phyloP scores from a whole-genome alignment of 1,140 invertebrate genomes.

The Orchestia grillus region DNA sequence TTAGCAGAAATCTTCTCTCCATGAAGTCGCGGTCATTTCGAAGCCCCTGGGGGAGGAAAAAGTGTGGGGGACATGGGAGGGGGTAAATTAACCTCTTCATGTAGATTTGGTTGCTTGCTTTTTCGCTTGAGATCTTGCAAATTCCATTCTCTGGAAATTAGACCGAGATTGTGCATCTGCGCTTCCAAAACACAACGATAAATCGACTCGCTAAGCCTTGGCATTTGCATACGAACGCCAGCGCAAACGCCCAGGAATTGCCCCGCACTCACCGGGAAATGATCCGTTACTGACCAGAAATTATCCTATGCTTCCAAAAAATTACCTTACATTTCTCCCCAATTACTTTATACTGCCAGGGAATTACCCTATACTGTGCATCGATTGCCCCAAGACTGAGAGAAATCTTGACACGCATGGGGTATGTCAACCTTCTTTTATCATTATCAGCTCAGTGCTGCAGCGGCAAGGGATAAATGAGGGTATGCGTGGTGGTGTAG shows the following conservation, averaged over 20 bases:
- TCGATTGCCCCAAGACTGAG: background rate
- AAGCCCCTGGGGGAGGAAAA: background rate
- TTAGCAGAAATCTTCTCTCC: background rate
- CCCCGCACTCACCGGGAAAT: background rate
- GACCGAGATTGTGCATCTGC: background rate
- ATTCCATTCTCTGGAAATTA: background rate
- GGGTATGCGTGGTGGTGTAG: too few relatives aligned
- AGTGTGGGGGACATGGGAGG: too few relatives aligned
- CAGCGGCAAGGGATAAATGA: too few relatives aligned
- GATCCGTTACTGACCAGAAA: background rate
- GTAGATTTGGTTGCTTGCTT: background rate
- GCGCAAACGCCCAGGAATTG: background rate
- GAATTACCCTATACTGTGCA: background rate
- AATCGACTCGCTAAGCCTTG: background rate
- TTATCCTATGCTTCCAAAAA: background rate
- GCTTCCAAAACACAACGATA: background rate
- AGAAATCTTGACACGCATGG: too few relatives aligned
- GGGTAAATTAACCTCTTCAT: background rate
- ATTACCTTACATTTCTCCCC: background rate
- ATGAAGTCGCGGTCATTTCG: background rate
- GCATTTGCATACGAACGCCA: background rate
- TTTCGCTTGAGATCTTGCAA: background rate
- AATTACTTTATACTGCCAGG: background rate
- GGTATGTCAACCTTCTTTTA: too few relatives aligned
- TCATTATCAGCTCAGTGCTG: too few relatives aligned